Base-by-base conservation (phyloP, 2,113 vertebrate genomes). In the Ariopsis seemanni region DNA sequence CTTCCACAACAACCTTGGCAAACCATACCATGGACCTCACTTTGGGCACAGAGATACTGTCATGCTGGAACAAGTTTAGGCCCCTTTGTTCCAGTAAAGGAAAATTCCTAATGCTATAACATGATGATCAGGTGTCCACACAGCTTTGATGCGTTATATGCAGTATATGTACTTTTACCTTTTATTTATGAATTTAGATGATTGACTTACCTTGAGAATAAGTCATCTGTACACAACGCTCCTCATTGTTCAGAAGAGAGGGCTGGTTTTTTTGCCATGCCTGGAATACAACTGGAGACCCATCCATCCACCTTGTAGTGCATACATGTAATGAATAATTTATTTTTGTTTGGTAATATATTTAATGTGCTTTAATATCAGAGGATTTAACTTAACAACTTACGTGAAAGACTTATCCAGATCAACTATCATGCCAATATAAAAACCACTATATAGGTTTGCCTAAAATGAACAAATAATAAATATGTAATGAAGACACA, bases 181-280 rank as follows among this genome's bases (percentile, higher is more conserved):
- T 82, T 82, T 12, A 62, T 42, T 69, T 58, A 52, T 22, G 22
- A 65, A 52, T 42, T 50, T 27, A 63, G 60, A 72, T 81, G 25
- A 72, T 58, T 12, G 84, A 97, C 97, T 20, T 86, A 99, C 98
- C 98, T 95, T 96, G 95, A 79, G 90, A 93, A 88, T 89, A 94
- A 78, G 93, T 94, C 93, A 98, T 97, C 14, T 86, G 84, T 8
- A 96, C 97, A 90, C 98, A 99, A 91, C 96, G 97, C 93, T 98
- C 95, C 93, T 97, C 97, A 10, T 95, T 96, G 86, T 94, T 94
- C 82, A 95, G 90, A 74, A 96, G 92, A 89, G 96, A 95, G 1
- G 98, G 98, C 93, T 99, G 97, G 86, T 98, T 93, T 53, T 94
- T 91, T 87, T 96, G 95, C 98, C 98, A 99, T 83, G 94, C 94